Base-by-base conservation (phyloP, 2,113 vertebrate species). In the Tetraodon nigroviridis region DNA sequence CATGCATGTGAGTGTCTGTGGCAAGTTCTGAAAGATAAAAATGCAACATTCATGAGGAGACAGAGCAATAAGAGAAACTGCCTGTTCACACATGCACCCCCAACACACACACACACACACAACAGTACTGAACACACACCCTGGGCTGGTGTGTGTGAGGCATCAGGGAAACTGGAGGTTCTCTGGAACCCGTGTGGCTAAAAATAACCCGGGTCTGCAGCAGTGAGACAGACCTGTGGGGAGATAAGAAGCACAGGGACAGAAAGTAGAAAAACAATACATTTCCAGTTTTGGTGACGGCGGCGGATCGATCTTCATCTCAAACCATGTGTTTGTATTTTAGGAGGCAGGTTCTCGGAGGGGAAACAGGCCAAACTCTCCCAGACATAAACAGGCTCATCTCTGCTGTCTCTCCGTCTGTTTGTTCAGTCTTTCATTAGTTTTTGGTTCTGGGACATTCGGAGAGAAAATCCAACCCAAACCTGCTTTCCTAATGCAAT, bases 161-260 rank as follows among this genome's bases (percentile, higher is more conserved):
- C 70, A 75, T 29, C 41, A 8, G 75, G 75, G 71, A 78, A 71
- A 70, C 72, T 66, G 61, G 58, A 69, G 44, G 64, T 71, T 71
- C 63, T 67, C 49, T 69, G 73, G 61, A 82, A 69, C 61, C 59
- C 27, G 45, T 46, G 20, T 53, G 59, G 68, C 79, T 83, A 86
- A 80, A 86, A 88, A 86, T 85, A 88, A 62, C 69, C 18, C n/a
- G 19, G 49, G 65, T 82, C 75, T 82, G 62, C 60, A 76, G 71
- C 60, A 82, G 67, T 17, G 72, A 83, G 65, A 76, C 54, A 41
- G 67, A 75, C 66, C 67, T 70, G 78, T 65, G 17, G 61, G 63
- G 66, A 62, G 72, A 79, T 61, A 64, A 67, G 52, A 78, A 18
- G 11, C 61, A 40, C 71, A 71, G 59, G 71, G 66, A 62, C 76